A percentile compares a stretch with the other conserved stretches of the same genome.
These are phyloP conservation scores for Papilio xuthus DNA, from an alignment of 1,140 invertebrate genomes.

Conservation along the genomic window DNA sequence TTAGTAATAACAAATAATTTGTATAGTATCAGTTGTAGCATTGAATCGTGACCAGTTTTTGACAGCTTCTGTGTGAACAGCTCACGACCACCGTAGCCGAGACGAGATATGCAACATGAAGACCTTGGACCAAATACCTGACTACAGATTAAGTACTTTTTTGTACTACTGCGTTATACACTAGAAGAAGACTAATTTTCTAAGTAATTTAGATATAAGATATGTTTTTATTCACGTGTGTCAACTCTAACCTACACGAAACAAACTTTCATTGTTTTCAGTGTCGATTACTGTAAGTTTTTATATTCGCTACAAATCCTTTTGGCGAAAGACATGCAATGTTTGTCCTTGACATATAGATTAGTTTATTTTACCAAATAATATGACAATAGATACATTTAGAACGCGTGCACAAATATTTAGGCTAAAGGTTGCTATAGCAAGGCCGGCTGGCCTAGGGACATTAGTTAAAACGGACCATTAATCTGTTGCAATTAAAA, in stretches of 20 bases:
- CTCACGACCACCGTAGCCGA: neutral
- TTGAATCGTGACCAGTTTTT: neutral
- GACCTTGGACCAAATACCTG: constrained; percentile 19
- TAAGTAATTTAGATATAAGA: too few species aligned
- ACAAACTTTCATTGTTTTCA: too few species aligned
- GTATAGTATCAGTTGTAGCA: neutral
- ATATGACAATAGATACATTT: neutral
- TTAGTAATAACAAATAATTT: neutral
- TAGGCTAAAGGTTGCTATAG: neutral
- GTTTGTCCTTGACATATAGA: too few species aligned
- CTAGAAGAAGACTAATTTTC: too few species aligned
- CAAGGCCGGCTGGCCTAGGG: neutral
- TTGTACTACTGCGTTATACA: neutral
- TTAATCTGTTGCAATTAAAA: constrained; percentile 23
- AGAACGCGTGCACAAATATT: neutral
- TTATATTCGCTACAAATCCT: too few species aligned
- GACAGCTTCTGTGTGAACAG: neutral
- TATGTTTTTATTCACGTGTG: too few species aligned
- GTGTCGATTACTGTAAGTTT: too few species aligned
- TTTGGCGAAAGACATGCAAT: too few species aligned
- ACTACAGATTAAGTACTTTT: constrained; percentile 8
- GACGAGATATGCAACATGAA: neutral
- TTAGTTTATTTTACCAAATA: neutral
- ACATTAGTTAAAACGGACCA: constrained; percentile 11
- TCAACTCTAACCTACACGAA: too few species aligned